Conservation (phyloP, 2,888 invertebrate species). For the Erebia epiphron region DNA sequence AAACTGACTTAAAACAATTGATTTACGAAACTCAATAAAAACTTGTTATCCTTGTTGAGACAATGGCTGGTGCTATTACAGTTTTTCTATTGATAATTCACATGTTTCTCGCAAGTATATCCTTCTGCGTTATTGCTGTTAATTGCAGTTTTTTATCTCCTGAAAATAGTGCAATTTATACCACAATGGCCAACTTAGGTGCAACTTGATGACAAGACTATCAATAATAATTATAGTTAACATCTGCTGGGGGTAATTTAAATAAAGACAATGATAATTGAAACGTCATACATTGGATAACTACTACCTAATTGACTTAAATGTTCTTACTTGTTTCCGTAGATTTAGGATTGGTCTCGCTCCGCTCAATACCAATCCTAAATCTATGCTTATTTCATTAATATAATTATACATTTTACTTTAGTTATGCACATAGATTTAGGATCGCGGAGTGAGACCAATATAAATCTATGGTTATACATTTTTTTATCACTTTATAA, state of each 20-base stretch:
- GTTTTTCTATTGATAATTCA: conserved; percentile 72
- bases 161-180: conserved; percentile 33
- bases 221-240: background rate
- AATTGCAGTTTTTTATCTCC: conserved; percentile 41
- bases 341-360: too few species aligned
- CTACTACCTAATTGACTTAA: background rate
- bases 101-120: conserved; percentile 57
- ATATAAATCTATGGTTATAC: too few species aligned
- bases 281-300: background rate
- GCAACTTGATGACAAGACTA: conserved; percentile 9
- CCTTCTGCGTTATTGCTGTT: conserved; percentile 58
- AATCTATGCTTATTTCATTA: too few species aligned
- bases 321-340: background rate
- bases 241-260: background rate
- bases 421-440: too few species aligned
- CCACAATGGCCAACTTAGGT: conserved; percentile 6
- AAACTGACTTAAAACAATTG: conserved; percentile 59
- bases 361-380: too few species aligned
- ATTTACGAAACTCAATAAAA: conserved; percentile 64
- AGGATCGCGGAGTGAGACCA: too few species aligned
- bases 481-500: background rate
- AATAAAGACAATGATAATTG: background rate
- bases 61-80: conserved; percentile 67
- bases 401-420: background rate
- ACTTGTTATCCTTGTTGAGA: conserved; percentile 73